phyloP scores from a whole-genome alignment of 2,888 invertebrate genomes.

The Cosmorhoe ocellata region DNA sequence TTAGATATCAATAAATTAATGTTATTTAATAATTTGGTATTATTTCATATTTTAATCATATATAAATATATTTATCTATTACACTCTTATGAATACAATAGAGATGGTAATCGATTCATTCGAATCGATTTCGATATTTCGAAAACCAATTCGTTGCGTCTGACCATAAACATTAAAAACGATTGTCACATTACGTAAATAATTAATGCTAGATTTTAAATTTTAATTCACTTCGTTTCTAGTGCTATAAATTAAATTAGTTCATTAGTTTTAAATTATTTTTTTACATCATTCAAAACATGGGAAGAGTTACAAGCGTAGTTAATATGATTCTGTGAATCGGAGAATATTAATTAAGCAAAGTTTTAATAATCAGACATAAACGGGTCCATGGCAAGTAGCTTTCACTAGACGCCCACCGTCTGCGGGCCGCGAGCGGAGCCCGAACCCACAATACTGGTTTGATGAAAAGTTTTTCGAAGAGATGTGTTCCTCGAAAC shows the following conservation, averaged over 20 bases:
- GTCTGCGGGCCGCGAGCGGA: slow-evolving; percentile 38
- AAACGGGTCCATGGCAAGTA: slow-evolving; percentile 48
- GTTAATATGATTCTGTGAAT: slow-evolving; percentile 45
- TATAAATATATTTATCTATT: too few relatives aligned
- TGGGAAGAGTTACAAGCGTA: slow-evolving; percentile 14
- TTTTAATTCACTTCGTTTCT: slow-evolving; percentile 1
- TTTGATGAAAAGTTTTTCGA: slow-evolving; percentile 40
- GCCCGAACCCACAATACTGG: slow-evolving; percentile 42
- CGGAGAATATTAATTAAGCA: slow-evolving; percentile 51
- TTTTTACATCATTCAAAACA: slow-evolving; percentile 24
- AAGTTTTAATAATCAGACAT: slow-evolving; percentile 52
- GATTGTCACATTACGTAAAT: slow-evolving; percentile 11
- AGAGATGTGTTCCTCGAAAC: slow-evolving; percentile 36
- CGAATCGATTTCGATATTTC: slow-evolving; percentile 35
- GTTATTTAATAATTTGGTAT: too few relatives aligned
- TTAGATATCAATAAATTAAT: too few relatives aligned
- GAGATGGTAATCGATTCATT: slow-evolving; percentile 50
- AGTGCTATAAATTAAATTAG: slow-evolving; percentile 12
- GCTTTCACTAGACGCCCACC: slow-evolving; percentile 72
- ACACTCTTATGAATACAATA: slow-evolving; percentile 68
- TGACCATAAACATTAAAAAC: slow-evolving; percentile 41
- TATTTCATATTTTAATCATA: too few relatives aligned
- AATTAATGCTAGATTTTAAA: slow-evolving; percentile 12
- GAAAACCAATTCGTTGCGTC: slow-evolving; percentile 35
- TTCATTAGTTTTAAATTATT: slow-evolving; percentile 1